phyloP scores from a whole-genome alignment of 2,888 invertebrate genomes.

The Periphyllus acericola region DNA sequence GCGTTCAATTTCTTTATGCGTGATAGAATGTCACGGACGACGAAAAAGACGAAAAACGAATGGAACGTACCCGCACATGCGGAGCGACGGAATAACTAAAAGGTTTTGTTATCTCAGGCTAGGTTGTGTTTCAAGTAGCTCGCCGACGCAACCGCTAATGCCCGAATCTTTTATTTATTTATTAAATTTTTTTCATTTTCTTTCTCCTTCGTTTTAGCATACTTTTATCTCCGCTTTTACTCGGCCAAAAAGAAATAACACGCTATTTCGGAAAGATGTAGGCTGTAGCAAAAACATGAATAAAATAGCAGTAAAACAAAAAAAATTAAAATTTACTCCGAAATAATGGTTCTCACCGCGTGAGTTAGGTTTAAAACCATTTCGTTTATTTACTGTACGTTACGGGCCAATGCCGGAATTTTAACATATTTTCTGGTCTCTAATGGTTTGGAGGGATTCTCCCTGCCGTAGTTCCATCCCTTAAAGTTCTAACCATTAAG shows the following conservation, averaged over 20 bases:
- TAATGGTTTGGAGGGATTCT: too few species aligned
- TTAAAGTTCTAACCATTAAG: too few species aligned
- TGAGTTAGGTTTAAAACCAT: not conserved
- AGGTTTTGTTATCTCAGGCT: conserved; percentile 33
- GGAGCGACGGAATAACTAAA: conserved; percentile 7
- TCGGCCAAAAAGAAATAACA: conserved; percentile 12
- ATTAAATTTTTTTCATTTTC: not conserved
- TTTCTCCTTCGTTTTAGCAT: not conserved
- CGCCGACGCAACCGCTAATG: conserved; percentile 3
- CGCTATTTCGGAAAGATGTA: not conserved
- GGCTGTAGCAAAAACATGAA: not conserved
- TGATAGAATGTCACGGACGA: not conserved
- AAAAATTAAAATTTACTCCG: not conserved
- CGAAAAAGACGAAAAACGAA: not conserved
- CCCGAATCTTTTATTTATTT: conserved; percentile 50
- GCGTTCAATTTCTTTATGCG: not conserved
- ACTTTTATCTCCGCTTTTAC: not conserved
- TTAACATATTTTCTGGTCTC: too few species aligned
- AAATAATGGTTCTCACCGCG: not conserved
- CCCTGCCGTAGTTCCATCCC: too few species aligned
- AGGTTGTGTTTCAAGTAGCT: not conserved
- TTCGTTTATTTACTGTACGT: too few species aligned
- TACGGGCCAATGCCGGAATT: too few species aligned
- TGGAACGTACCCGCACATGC: conserved; percentile 63
- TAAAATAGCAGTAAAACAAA: not conserved